A percentile compares a stretch with the other conserved stretches of the same genome.
Conservation (phyloP, 1,140 invertebrate species). For the Brachionus rubens region DNA sequence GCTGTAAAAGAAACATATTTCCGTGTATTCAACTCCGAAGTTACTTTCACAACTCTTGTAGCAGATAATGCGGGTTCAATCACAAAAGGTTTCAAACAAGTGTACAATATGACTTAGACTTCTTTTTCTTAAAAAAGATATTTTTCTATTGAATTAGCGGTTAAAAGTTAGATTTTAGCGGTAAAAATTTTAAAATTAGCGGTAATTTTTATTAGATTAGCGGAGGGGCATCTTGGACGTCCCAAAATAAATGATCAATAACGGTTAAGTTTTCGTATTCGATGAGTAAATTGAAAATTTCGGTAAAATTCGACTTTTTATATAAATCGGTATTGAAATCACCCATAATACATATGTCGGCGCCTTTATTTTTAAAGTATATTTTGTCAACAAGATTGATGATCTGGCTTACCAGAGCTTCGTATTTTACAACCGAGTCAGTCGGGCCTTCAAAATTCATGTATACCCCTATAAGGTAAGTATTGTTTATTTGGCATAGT, state of each 20-base stretch:
- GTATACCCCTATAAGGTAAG: conserved; percentile 8
- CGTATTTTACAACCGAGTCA: conserved; percentile 1
- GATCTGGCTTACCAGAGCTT: not conserved
- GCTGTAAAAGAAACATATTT: no score
- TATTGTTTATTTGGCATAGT: conserved; percentile 4
- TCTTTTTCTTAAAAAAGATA: no score
- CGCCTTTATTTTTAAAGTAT: not conserved
- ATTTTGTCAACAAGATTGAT: conserved; percentile 8
- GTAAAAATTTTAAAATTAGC: no score
- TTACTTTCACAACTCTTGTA: no score
- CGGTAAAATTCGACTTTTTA: not conserved
- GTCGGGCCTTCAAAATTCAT: conserved; percentile 19
- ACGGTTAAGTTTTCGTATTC: conserved; percentile 1
- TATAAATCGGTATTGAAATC: conserved; percentile 16
- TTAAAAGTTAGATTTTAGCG: no score
- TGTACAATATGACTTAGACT: no score
- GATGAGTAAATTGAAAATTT: conserved; percentile 5
- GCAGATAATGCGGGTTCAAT: no score
- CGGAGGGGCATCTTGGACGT: no score
- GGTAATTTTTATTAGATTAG: no score
- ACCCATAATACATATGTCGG: not conserved
- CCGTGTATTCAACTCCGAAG: no score
- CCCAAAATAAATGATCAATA: not conserved
- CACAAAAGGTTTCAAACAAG: no score
- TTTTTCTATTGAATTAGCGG: no score